phyloP scores from a whole-genome alignment of 2,113 vertebrate genomes.

The Vidua chalybeata region DNA sequence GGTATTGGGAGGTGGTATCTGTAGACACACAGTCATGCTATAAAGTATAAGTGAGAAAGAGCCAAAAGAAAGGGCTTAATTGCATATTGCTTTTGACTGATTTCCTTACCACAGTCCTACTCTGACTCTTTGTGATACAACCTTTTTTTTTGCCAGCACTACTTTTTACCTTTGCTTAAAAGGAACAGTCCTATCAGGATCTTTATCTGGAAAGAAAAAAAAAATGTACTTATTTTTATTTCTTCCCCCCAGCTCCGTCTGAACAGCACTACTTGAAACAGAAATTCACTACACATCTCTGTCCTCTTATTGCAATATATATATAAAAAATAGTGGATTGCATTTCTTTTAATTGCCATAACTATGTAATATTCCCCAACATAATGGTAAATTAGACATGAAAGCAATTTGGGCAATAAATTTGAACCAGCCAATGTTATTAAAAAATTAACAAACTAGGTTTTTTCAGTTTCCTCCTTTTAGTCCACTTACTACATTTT shows the following conservation, averaged over 20 bases:
- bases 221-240: neutral
- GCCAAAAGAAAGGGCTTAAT: neutral
- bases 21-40: neutral
- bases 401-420: constrained; percentile 13
- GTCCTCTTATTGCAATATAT: neutral
- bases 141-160: neutral
- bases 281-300: neutral
- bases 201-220: neutral
- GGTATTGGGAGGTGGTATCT: neutral
- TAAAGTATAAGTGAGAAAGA: neutral
- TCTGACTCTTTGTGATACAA: neutral
- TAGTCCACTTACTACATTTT: constrained; percentile 11
- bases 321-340: neutral
- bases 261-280: neutral
- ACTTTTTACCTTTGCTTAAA: neutral
- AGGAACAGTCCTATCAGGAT: neutral
- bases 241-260: neutral
- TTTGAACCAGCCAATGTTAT: neutral
- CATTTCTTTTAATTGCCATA: neutral
- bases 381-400: neutral
- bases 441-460: neutral
- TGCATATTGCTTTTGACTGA: neutral
- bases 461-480: neutral
- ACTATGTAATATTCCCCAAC: neutral
- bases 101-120: neutral